Evolutionary conservation across 2,113 vertebrate genomes (phyloP).

Genomic region (Oncorhynchus mykiss): DNA sequence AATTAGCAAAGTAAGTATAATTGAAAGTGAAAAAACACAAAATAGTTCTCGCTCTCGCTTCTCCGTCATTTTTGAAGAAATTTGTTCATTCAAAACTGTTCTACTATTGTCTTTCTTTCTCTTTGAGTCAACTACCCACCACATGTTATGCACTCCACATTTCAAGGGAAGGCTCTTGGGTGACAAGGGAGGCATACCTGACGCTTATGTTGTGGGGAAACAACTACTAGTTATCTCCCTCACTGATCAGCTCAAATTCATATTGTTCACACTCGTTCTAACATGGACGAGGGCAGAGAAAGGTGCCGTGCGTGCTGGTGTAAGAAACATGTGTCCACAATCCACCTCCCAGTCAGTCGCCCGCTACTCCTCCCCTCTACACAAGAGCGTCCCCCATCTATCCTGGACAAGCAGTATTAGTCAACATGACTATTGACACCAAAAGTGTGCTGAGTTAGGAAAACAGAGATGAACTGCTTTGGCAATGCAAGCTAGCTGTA

Average conservation of each 20-base stretch:
- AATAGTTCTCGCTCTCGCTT: too few relatives aligned
- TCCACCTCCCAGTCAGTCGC: background rate
- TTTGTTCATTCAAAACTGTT: too few relatives aligned
- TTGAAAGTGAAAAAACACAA: too few relatives aligned
- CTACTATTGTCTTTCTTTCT: too few relatives aligned
- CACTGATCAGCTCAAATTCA: conserved; percentile 29
- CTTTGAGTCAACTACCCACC: too few relatives aligned
- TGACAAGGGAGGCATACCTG: too few relatives aligned
- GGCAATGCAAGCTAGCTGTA: background rate
- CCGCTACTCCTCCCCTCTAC: background rate
- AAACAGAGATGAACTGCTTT: background rate
- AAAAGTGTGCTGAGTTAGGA: background rate
- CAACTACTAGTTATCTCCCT: conserved; percentile 18
- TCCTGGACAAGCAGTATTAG: conserved; percentile 19
- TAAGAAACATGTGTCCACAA: conserved; percentile 10
- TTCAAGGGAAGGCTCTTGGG: too few relatives aligned
- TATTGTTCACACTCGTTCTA: conserved; percentile 47
- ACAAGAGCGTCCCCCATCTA: background rate
- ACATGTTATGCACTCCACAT: too few relatives aligned
- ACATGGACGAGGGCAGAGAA: conserved; percentile 30
- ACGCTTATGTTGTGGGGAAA: too few relatives aligned
- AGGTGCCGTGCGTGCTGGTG: background rate
- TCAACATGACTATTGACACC: conserved; percentile 12
- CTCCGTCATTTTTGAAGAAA: too few relatives aligned
- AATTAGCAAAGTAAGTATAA: too few relatives aligned